These are phyloP conservation scores for Rhinopomastus cyanomelas DNA, from an alignment of 2,113 vertebrate genomes.

Conservation along the genomic window DNA sequence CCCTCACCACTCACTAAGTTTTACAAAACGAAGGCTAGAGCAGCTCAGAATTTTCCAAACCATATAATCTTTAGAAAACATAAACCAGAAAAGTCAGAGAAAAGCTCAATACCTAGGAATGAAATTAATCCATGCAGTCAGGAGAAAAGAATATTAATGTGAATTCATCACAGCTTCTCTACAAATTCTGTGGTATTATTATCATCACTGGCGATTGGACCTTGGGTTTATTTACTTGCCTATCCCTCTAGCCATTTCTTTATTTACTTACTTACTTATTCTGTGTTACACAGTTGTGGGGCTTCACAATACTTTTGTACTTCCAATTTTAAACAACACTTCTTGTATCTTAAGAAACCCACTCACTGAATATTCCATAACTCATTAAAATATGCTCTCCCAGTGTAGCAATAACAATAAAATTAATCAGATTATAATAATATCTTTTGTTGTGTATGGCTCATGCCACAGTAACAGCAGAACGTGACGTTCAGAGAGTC, in stretches of 20 bases:
- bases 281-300: accelerated
- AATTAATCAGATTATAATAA: neutral
- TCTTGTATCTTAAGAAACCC: neutral
- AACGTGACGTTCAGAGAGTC: neutral
- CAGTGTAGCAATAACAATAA: neutral
- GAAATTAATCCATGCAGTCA: neutral
- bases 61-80: neutral
- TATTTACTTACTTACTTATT: no score
- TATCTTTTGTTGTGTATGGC: neutral
- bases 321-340: neutral
- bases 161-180: neutral
- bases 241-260: neutral
- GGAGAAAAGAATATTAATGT: neutral
- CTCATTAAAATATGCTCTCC: neutral
- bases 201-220: no score
- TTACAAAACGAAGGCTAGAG: neutral
- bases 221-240: no score
- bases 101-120: neutral
- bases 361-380: neutral
- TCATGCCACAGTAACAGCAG: neutral
- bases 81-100: neutral
- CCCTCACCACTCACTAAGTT: neutral
- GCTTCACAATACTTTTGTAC: accelerated
- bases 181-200: neutral
- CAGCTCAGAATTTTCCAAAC: neutral